Base-by-base conservation (phyloP, 2,888 invertebrate genomes). In the Antheraea yamamai region DNA sequence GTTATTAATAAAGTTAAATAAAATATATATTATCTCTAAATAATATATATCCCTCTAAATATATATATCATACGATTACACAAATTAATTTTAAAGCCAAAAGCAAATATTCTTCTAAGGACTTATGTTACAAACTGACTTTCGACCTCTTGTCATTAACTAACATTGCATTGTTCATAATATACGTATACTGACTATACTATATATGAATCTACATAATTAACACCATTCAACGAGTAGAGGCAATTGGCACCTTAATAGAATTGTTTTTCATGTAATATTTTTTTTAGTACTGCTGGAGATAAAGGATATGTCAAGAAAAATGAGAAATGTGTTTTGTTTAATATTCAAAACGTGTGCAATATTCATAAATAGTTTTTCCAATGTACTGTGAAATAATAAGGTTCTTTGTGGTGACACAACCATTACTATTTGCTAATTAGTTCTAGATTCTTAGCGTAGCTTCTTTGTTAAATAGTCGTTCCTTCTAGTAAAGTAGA, bases 151-250 rank as follows among this genome's bases (percentile, higher is more conserved):
- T 64, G 64, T 2, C 26, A 64, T 64, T 26, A 64, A 64, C 18
- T 0, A 64, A 64, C 64, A 26, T 64, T 0, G 18, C 18, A 26
- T 26, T 64, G 26, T 64, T 12, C 26, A 14, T 64, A 10, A n/a
- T 61, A 64, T 26, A 64, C 6, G 10, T 64, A 14, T 23, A 64
- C 64, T 26, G 12, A 23, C 23, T 23, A 3, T n/a, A 55, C 23
- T 26, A 64, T 26, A 26, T 14, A 64, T 64, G 10, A 64, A 64
- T 26, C 23, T 26, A 64, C 64, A 64, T 64, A 64, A 64, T 64
- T 64, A 64, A 64, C 64, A 64, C 64, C 23, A 64, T 64, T 64
- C 64, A 64, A 64, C 64, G 64, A 64, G 64, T 64, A 26, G 64
- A 64, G 64, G 16, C 64, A 64, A 64, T 64, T 64, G 64, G n/a